These are phyloP conservation scores for Nicator chloris DNA, from an alignment of 2,113 vertebrate genomes.

Conservation along the genomic window DNA sequence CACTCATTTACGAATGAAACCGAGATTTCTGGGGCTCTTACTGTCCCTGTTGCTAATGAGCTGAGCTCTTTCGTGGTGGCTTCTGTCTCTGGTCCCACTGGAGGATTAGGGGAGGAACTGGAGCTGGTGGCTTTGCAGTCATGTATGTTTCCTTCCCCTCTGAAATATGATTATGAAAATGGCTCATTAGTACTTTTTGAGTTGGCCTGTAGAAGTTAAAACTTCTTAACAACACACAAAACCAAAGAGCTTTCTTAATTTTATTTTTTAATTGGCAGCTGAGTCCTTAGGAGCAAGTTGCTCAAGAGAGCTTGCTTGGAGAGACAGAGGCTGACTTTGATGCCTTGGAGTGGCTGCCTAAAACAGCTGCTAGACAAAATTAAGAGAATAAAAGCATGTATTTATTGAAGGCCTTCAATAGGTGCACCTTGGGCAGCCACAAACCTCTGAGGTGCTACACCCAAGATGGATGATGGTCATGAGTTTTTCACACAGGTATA, in stretches of 20 bases:
- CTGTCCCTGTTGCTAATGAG: background rate
- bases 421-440: background rate
- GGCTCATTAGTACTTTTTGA: background rate
- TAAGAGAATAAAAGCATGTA: background rate
- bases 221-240: background rate
- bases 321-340: background rate
- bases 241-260: background rate
- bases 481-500: background rate
- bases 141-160: background rate
- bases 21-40: background rate
- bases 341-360: background rate
- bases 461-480: accelerated
- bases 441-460: background rate
- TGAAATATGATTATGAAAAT: background rate
- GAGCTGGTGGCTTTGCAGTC: background rate
- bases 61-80: background rate
- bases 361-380: background rate
- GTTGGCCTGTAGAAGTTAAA: background rate
- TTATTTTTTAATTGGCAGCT: background rate
- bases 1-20: accelerated
- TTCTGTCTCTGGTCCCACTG: background rate
- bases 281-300: background rate
- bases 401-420: background rate
- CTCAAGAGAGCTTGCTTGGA: background rate
- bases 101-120: background rate